Evolutionary conservation across 1,140 invertebrate species (phyloP).

Genomic region (Tetramorium parvispinum): DNA sequence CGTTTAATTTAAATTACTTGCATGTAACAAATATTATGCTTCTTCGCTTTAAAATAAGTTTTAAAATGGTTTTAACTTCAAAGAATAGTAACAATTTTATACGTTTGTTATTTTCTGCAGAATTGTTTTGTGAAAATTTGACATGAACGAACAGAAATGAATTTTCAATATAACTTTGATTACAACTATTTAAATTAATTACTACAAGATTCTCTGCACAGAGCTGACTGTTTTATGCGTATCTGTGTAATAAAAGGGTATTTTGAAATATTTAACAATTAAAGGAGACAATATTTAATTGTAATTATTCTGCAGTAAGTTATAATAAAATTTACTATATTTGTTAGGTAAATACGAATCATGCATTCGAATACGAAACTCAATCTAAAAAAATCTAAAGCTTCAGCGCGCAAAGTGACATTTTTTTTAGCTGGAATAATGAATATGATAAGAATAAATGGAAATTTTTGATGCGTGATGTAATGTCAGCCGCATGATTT

Average conservation of each 20-base stretch:
- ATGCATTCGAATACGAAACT: neutral
- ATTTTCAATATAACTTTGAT: neutral
- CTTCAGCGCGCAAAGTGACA: neutral
- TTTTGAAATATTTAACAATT: neutral
- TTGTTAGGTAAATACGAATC: neutral
- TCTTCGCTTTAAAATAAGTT: neutral
- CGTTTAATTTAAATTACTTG: neutral
- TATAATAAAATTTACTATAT: neutral
- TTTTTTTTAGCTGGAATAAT: slow-evolving; percentile 7
- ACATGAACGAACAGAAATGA: neutral
- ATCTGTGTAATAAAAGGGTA: neutral
- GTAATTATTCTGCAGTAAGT: neutral
- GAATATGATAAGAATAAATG: neutral
- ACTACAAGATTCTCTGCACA: neutral
- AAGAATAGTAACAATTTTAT: neutral
- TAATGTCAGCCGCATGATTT: neutral
- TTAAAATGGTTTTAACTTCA: neutral
- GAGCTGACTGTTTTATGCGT: neutral
- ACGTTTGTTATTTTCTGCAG: neutral
- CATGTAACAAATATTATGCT: neutral
- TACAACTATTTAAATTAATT: neutral
- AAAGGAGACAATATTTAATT: neutral
- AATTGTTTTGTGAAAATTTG: neutral
- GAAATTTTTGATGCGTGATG: neutral
- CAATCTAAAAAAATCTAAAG: neutral